Evolutionary conservation across 2,113 vertebrate species (phyloP).

Genomic region (Rhizomys pruinosus): DNA sequence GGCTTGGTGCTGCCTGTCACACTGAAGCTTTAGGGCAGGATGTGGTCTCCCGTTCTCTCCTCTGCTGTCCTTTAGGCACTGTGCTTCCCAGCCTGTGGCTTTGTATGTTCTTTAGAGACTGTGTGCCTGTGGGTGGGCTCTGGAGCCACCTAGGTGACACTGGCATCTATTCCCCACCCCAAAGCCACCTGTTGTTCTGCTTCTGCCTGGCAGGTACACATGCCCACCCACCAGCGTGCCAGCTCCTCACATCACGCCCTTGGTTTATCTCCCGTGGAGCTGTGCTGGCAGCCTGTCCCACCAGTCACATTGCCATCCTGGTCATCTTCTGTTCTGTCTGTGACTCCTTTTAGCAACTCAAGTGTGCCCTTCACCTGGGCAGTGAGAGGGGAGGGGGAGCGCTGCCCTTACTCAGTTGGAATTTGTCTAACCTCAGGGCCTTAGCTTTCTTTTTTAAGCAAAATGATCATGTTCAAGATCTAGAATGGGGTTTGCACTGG

Average conservation of each 20-base stretch:
- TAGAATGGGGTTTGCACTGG: not conserved
- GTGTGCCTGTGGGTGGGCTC: not conserved
- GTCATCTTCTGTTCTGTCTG: not conserved
- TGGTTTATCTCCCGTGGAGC: rapidly evolving
- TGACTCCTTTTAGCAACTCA: not conserved
- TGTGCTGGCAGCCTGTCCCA: rapidly evolving
- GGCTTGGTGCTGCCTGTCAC: rapidly evolving
- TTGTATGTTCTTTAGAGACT: not conserved
- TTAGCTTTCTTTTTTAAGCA: not conserved
- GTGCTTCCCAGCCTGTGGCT: not conserved
- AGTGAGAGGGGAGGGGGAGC: rapidly evolving
- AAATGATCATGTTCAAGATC: not conserved
- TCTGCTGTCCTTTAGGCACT: no score
- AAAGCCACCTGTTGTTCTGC: not conserved
- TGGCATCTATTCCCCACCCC: rapidly evolving
- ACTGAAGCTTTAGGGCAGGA: rapidly evolving
- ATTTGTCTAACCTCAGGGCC: not conserved
- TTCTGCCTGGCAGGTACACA: not conserved
- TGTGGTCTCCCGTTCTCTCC: no score
- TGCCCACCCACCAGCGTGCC: rapidly evolving
- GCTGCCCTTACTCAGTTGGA: rapidly evolving
- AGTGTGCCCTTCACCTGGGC: no score
- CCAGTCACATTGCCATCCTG: not conserved
- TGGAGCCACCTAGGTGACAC: not conserved
- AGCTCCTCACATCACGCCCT: not conserved